Conservation (phyloP, 2,113 vertebrate genomes). For the Tonatia bakeri region DNA sequence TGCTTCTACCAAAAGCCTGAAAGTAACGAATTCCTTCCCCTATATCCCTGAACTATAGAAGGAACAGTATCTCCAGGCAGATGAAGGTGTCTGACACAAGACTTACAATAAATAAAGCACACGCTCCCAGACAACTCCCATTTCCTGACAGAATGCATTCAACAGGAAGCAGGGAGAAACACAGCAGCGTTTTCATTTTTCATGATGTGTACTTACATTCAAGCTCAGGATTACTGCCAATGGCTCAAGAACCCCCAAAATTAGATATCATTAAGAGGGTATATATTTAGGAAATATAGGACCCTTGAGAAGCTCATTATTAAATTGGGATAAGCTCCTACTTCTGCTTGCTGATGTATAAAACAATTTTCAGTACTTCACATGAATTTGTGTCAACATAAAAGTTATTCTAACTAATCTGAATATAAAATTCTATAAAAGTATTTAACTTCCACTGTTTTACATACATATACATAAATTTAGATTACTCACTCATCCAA, state of each 20-base stretch:
- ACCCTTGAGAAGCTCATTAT: not conserved
- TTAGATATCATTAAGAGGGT: not conserved
- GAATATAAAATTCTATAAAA: not conserved
- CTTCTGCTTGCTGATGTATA: not conserved
- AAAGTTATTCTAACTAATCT: not conserved
- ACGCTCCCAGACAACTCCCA: not conserved
- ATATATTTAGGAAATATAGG: not conserved
- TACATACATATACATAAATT: not conserved
- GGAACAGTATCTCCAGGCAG: not conserved
- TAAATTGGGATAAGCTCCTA: not conserved
- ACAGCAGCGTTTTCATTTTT: not conserved
- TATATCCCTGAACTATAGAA: not conserved
- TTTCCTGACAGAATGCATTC: not conserved
- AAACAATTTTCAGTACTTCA: not conserved
- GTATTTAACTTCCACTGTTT: not conserved
- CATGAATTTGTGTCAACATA: not conserved
- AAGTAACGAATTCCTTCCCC: not conserved
- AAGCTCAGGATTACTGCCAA: not conserved
- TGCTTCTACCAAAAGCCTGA: not conserved
- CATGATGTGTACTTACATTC: not conserved
- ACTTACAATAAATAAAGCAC: not conserved
- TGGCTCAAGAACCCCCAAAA: not conserved
- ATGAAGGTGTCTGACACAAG: not conserved
- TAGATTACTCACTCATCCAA: not conserved
- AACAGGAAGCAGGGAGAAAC: not conserved